Conservation (phyloP, 2,888 invertebrate genomes). For the Drosophila maculinotata region DNA sequence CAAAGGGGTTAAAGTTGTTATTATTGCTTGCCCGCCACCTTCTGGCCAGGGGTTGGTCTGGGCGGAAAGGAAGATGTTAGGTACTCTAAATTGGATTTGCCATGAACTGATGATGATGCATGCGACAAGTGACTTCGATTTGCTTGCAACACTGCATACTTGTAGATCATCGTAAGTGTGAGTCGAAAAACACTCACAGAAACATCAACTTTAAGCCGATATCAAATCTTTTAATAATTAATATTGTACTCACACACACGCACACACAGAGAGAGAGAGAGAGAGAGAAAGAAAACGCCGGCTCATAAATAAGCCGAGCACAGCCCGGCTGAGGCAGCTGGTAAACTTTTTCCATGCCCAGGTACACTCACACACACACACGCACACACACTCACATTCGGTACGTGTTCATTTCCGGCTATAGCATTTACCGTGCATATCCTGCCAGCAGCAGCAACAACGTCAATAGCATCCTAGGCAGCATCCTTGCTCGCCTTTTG, state of each 20-base stretch:
- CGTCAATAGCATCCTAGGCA: constrained; percentile 38
- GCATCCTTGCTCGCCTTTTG: constrained; percentile 39
- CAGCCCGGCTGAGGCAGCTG: constrained; percentile 42
- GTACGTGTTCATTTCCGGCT: constrained; percentile 80
- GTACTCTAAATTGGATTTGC: constrained; percentile 69
- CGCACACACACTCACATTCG: constrained; percentile 41
- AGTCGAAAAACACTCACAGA: constrained; percentile 36
- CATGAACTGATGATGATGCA: constrained; percentile 59
- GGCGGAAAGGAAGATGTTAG: constrained; percentile 4
- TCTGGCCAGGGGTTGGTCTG: neutral
- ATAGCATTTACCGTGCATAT: constrained; percentile 76
- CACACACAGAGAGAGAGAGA: neutral
- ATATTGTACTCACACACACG: constrained; percentile 54
- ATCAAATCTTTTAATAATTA: constrained; percentile 79
- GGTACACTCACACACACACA: constrained; percentile 20
- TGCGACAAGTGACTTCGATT: constrained; percentile 74
- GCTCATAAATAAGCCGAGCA: constrained; percentile 52
- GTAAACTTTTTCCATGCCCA: constrained; percentile 58
- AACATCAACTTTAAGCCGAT: constrained; percentile 72
- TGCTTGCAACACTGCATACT: constrained; percentile 32
- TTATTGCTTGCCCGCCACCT: constrained; percentile 18
- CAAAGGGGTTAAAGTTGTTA: constrained; percentile 39
- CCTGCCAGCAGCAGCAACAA: constrained; percentile 50
- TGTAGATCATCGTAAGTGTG: constrained; percentile 12
- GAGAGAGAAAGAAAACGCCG: constrained; percentile 15